Evolutionary conservation across 1,140 invertebrate genomes (phyloP).

Genomic region (Temnothorax longispinosus): DNA sequence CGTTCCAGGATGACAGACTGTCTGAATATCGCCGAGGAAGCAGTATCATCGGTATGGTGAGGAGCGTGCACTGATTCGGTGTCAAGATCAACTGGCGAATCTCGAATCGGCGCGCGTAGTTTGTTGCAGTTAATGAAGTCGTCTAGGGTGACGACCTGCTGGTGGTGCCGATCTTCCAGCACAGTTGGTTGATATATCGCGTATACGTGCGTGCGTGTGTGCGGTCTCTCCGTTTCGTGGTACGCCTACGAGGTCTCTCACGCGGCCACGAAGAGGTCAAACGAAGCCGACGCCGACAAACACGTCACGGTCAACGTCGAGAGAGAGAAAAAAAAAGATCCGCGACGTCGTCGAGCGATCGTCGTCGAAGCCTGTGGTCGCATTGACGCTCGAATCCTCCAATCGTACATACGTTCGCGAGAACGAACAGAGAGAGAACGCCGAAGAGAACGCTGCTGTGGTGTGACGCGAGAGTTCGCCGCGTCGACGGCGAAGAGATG

Average conservation of each 20-base stretch:
- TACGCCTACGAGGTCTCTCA: constrained; percentile 17
- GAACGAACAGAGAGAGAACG: background rate
- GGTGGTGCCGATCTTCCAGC: constrained; percentile 1
- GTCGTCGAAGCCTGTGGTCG: background rate
- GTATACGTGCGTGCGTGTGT: background rate
- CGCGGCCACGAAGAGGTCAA: background rate
- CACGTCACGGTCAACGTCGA: constrained; percentile 7
- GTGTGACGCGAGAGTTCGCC: background rate
- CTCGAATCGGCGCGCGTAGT: background rate
- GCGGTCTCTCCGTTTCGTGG: background rate
- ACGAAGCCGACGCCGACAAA: constrained; percentile 21
- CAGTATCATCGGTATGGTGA: background rate
- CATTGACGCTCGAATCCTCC: constrained; percentile 38
- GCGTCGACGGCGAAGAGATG: constrained; percentile 12
- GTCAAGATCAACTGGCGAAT: background rate
- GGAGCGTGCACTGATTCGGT: background rate
- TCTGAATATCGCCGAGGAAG: background rate
- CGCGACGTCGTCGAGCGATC: background rate
- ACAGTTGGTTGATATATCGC: constrained; percentile 34
- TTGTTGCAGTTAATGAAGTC: constrained; percentile 48
- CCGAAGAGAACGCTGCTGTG: background rate
- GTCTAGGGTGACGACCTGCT: background rate
- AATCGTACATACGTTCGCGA: background rate
- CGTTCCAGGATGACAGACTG: constrained; percentile 42
- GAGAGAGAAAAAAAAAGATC: background rate